Percentiles rank a stretch among this genome's conserved stretches.
Conservation (phyloP, 2,888 invertebrate species). For the Drosophila mayaguana region DNA sequence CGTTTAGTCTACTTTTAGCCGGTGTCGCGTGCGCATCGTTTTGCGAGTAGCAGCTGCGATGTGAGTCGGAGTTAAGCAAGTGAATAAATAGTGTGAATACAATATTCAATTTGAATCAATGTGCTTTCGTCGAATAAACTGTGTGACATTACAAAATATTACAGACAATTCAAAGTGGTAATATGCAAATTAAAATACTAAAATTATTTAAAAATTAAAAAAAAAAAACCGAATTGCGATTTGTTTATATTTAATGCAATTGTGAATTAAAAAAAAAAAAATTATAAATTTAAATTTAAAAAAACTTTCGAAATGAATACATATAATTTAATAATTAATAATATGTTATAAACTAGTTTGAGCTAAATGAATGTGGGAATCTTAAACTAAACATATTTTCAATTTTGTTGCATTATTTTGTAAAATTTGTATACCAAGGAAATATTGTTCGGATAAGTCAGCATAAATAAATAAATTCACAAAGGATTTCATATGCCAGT, state of each 20-base stretch:
- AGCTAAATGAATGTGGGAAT: background rate
- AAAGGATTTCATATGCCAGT: background rate
- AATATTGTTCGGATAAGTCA: background rate
- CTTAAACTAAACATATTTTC: background rate
- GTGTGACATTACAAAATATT: slow-evolving; percentile 3
- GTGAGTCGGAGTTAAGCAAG: slow-evolving; percentile 25
- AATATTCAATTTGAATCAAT: background rate
- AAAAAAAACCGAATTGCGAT: background rate
- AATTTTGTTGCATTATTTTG: background rate
- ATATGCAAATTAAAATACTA: background rate
- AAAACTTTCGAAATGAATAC: background rate
- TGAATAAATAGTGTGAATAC: slow-evolving; percentile 25
- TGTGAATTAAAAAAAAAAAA: background rate
- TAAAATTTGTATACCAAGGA: background rate
- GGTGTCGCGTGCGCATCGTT: slow-evolving; percentile 66
- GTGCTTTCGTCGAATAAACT: background rate
- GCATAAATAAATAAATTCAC: background rate
- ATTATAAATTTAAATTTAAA: background rate
- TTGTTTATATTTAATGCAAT: too few relatives aligned
- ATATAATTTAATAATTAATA: background rate
- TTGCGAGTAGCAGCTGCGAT: slow-evolving; percentile 46
- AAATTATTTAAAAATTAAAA: background rate
- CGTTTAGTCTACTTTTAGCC: slow-evolving; percentile 77
- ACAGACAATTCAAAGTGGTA: slow-evolving; percentile 1
- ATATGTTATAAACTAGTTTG: background rate